Evolutionary conservation across 2,797 vertebrate species (phyloP).

Genomic region (Phaenicophaeus curvirostris): DNA sequence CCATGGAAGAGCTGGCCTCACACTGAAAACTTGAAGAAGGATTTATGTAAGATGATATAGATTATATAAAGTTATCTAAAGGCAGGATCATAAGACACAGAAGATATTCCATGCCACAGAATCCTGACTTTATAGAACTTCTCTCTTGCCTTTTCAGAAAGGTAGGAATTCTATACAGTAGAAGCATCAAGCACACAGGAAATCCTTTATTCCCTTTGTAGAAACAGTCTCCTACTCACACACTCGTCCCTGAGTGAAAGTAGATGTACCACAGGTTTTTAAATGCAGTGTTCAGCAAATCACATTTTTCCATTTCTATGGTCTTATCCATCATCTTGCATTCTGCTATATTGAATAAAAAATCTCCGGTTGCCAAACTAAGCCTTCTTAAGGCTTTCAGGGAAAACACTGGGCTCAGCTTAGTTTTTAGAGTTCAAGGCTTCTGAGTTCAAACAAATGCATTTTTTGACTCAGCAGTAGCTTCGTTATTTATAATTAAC

Average conservation of each 20-base stretch:
- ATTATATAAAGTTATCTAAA: not conserved
- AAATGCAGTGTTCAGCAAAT: not conserved
- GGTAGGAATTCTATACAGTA: not conserved
- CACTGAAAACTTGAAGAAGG: not conserved
- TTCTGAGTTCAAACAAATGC: not conserved
- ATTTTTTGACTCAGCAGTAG: not conserved
- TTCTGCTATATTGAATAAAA: not conserved
- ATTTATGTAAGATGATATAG: not conserved
- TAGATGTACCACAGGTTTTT: not conserved
- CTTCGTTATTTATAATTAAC: accelerated
- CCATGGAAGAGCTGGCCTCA: not conserved
- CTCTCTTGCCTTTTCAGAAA: not conserved
- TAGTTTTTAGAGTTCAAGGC: not conserved
- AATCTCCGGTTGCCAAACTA: not conserved
- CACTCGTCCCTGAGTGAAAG: not conserved
- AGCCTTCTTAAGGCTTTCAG: not conserved
- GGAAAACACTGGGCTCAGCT: not conserved
- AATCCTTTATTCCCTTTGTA: not conserved
- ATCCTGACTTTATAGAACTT: not conserved
- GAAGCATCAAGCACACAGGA: not conserved
- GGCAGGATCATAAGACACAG: not conserved
- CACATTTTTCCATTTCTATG: not conserved
- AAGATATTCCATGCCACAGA: not conserved
- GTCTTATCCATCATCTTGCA: not conserved
- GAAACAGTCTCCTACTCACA: not conserved